A percentile compares a stretch with the other conserved stretches of the same genome.
Evolutionary conservation across 35 echinoderm and acorn worm genomes (phyloP).

Genomic region (Chiridota heheva): DNA sequence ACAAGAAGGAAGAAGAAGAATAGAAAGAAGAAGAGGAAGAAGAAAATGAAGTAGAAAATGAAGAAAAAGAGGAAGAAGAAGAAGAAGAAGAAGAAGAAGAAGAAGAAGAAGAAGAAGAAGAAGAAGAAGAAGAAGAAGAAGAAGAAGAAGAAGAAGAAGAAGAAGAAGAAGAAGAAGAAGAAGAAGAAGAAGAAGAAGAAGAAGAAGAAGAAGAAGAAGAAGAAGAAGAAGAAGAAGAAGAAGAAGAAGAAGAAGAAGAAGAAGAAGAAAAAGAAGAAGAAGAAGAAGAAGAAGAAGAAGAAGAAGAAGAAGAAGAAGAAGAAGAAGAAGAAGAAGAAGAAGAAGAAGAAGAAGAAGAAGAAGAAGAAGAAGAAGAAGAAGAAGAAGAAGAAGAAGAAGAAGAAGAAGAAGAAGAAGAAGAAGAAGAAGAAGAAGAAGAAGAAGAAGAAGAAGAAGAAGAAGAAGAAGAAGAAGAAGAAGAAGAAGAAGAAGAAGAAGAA

Average conservation of each 20-base stretch:
- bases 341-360: conserved; percentile 3
- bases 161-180: neutral
- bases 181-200: neutral
- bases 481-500: conserved; percentile 34
- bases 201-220: neutral
- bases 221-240: neutral
- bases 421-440: conserved; percentile 34
- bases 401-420: conserved; percentile 27
- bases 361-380: conserved; percentile 34
- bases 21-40: too few relatives aligned
- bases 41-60: too few relatives aligned
- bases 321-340: conserved; percentile 1
- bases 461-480: conserved; percentile 34
- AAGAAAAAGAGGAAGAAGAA: neutral
- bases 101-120: neutral
- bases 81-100: neutral
- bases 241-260: neutral
- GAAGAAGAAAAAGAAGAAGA: neutral
- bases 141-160: neutral
- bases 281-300: neutral
- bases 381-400: conserved; percentile 30
- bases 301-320: neutral
- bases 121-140: neutral
- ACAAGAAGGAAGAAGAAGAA: too few relatives aligned
- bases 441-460: conserved; percentile 34